Evolutionary conservation across 2,797 vertebrate species (phyloP).

Genomic region (Tenualosa thibaudeaui): DNA sequence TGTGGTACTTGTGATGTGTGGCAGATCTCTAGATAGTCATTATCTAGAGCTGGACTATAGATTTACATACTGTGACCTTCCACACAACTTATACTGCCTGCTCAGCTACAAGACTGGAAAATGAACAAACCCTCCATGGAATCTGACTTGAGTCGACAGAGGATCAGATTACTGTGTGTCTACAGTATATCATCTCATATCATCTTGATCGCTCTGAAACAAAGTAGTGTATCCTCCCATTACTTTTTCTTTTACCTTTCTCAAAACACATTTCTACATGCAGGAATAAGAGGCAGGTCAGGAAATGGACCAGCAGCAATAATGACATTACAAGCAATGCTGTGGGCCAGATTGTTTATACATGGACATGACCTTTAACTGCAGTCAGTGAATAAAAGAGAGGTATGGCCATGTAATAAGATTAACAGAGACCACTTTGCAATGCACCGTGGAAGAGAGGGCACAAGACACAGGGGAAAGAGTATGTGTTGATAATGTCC

Average conservation of each 20-base stretch:
- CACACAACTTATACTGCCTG: not conserved
- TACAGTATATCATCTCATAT: not conserved
- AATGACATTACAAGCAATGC: not conserved
- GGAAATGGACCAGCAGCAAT: not conserved
- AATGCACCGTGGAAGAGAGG: not conserved
- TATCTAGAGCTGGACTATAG: not conserved
- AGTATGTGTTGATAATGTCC: not conserved
- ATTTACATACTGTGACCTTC: constrained; percentile 17
- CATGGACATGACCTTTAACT: not conserved
- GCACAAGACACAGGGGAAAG: not conserved
- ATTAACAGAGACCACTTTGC: not conserved
- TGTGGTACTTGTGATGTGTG: not conserved
- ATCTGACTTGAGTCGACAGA: not conserved
- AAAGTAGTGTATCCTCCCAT: not conserved
- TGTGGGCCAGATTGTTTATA: not conserved
- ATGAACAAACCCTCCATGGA: not conserved
- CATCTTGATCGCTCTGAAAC: too few species aligned
- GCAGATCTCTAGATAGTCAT: not conserved
- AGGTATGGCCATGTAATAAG: not conserved
- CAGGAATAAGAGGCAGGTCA: not conserved
- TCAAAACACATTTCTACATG: not conserved
- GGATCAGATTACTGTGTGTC: not conserved
- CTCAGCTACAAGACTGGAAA: not conserved
- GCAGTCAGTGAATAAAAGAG: not conserved
- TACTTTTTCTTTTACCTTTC: not conserved